Evolutionary conservation across 2,797 vertebrate species (phyloP).

Genomic region (Xenentodon cancila): DNA sequence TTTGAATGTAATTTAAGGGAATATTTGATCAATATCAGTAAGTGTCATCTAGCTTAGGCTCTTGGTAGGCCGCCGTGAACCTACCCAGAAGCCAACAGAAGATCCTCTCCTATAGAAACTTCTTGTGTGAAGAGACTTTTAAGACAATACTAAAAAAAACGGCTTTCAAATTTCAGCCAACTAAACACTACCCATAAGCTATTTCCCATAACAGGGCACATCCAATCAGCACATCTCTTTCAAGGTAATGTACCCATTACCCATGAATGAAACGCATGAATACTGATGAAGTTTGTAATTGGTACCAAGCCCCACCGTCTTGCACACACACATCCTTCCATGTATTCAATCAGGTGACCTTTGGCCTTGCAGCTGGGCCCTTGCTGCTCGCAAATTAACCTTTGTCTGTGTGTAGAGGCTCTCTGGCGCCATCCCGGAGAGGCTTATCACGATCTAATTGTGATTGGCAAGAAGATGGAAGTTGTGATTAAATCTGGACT

Average conservation of each 20-base stretch:
- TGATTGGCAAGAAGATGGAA: constrained; percentile 81
- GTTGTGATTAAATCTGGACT: constrained; percentile 80
- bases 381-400: constrained; percentile 80
- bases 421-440: constrained; percentile 64
- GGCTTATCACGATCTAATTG: constrained; percentile 75
- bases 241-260: constrained; percentile 69
- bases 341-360: constrained; percentile 75
- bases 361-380: constrained; percentile 55
- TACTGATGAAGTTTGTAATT: constrained; percentile 78
- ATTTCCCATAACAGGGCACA: constrained; percentile 60
- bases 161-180: constrained; percentile 41
- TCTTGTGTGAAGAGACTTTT: constrained; percentile 17
- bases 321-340: constrained; percentile 50
- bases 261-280: constrained; percentile 69
- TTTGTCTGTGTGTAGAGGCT: constrained; percentile 64
- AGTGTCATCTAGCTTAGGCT: too few species aligned
- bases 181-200: constrained; percentile 51
- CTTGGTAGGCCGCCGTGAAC: too few species aligned
- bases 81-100: too few species aligned
- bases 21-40: too few species aligned
- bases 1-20: too few species aligned
- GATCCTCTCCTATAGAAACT: too few species aligned
- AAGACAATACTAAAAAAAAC: constrained; percentile 37
- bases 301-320: constrained; percentile 48
- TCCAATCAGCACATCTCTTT: constrained; percentile 66